Evolutionary conservation across 2,113 vertebrate species (phyloP).

Genomic region (Aspidoscelis tigris): DNA sequence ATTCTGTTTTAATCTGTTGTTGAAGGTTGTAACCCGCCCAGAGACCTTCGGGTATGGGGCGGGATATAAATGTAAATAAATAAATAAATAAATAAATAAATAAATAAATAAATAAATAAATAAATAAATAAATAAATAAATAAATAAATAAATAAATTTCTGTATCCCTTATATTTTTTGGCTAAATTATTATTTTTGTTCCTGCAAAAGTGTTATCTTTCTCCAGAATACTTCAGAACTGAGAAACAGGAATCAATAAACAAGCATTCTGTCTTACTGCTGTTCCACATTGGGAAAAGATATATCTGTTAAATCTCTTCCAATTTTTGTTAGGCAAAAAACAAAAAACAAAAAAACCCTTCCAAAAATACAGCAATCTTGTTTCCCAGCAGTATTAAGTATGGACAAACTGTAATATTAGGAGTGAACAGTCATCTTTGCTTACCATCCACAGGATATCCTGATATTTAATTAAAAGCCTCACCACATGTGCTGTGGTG

Average conservation of each 20-base stretch:
- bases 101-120: no score
- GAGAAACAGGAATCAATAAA: background rate
- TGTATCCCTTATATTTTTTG: background rate
- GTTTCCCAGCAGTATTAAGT: background rate
- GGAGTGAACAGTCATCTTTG: slow-evolving; percentile 1
- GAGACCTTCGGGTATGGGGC: no score
- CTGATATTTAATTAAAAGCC: slow-evolving; percentile 89
- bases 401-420: background rate
- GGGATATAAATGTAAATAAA: no score
- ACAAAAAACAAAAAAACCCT: background rate
- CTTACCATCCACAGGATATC: slow-evolving; percentile 94
- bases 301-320: background rate
- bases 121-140: no score
- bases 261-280: background rate
- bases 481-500: slow-evolving; percentile 86
- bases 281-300: background rate
- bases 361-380: background rate
- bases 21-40: no score
- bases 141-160: background rate
- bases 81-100: no score
- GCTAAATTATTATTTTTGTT: background rate
- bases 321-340: background rate
- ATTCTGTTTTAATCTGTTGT: no score
- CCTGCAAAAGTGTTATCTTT: background rate
- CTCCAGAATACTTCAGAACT: background rate